phyloP scores from a whole-genome alignment of 2,888 invertebrate genomes.

The Hirtodrosophila confusa region DNA sequence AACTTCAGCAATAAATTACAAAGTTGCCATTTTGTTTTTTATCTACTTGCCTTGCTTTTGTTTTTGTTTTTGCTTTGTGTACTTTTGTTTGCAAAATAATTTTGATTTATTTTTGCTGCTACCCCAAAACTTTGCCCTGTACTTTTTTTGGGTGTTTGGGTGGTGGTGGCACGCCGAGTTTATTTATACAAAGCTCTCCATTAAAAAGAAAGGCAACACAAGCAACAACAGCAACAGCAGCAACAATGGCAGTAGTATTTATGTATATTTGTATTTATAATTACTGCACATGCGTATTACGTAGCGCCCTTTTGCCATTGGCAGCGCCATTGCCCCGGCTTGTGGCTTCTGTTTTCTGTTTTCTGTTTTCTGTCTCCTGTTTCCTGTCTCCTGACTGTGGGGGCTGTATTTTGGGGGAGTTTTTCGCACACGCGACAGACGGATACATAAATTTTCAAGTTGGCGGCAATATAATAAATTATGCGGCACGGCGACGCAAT shows the following conservation, averaged over 20 bases:
- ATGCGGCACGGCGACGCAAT: constrained; percentile 60
- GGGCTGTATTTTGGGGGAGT: constrained; percentile 63
- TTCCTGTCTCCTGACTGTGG: constrained; percentile 15
- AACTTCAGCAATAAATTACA: constrained; percentile 80
- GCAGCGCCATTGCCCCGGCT: constrained; percentile 3
- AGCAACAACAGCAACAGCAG: constrained; percentile 26
- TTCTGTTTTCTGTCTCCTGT: background rate
- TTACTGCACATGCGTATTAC: constrained; percentile 83
- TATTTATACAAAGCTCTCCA: constrained; percentile 80
- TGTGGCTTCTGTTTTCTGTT: background rate
- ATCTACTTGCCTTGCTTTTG: constrained; percentile 49
- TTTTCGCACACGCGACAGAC: constrained; percentile 53
- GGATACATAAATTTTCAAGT: constrained; percentile 80
- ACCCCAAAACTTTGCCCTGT: constrained; percentile 22
- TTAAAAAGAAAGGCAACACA: constrained; percentile 64
- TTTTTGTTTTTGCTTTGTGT: constrained; percentile 41
- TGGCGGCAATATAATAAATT: constrained; percentile 71
- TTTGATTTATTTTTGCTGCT: constrained; percentile 75
- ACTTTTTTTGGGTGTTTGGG: constrained; percentile 14
- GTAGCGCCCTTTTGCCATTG: constrained; percentile 39
- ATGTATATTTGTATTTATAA: constrained; percentile 81
- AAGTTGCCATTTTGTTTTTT: constrained; percentile 80
- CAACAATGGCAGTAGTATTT: constrained; percentile 56
- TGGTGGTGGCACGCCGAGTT: constrained; percentile 55
- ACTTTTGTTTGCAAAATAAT: constrained; percentile 79